These are phyloP conservation scores for Ammodytes marinus DNA, from an alignment of 2,113 vertebrate species.

Conservation along the genomic window DNA sequence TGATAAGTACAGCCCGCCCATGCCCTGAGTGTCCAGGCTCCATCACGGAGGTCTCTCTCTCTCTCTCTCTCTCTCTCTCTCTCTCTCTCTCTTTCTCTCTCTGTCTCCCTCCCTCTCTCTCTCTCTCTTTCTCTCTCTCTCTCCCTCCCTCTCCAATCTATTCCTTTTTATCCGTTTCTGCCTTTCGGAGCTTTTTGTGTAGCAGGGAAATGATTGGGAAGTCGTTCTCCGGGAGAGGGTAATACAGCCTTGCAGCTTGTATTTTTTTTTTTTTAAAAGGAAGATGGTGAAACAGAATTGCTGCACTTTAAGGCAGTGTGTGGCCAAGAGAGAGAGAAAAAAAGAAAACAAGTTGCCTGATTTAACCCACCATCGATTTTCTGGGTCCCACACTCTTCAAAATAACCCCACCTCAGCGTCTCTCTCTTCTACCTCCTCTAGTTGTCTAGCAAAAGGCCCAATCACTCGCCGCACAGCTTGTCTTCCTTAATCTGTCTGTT, in stretches of 20 bases:
- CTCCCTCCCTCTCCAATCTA: neutral
- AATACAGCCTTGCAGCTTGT: slow-evolving; percentile 43
- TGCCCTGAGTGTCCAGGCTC: neutral
- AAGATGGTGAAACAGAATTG: slow-evolving; percentile 56
- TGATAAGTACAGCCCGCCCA: slow-evolving; percentile 29
- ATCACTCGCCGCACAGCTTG: slow-evolving; percentile 43
- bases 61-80: too few species aligned
- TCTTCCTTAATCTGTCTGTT: slow-evolving; percentile 43
- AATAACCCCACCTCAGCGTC: slow-evolving; percentile 53
- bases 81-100: neutral
- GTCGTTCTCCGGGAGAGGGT: slow-evolving; percentile 48
- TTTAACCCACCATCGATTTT: slow-evolving; percentile 72
- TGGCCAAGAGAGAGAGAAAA: slow-evolving; percentile 21
- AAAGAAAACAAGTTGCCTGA: slow-evolving; percentile 53
- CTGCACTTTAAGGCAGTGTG: slow-evolving; percentile 57
- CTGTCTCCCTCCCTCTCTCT: neutral
- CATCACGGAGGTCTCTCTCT: neutral
- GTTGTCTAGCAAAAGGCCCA: slow-evolving; percentile 38
- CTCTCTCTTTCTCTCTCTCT: too few species aligned
- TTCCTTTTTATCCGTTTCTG: slow-evolving; percentile 11
- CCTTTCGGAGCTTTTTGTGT: slow-evolving; percentile 33
- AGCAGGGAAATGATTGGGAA: slow-evolving; percentile 53
- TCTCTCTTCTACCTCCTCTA: slow-evolving; percentile 29
- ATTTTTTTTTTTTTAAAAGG: slow-evolving; percentile 37
- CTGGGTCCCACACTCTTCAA: slow-evolving; percentile 42